Evolutionary conservation across 1,140 invertebrate species (phyloP), one percentile per base, ranked within the genome.

Genomic region (Augochlora pura): DNA sequence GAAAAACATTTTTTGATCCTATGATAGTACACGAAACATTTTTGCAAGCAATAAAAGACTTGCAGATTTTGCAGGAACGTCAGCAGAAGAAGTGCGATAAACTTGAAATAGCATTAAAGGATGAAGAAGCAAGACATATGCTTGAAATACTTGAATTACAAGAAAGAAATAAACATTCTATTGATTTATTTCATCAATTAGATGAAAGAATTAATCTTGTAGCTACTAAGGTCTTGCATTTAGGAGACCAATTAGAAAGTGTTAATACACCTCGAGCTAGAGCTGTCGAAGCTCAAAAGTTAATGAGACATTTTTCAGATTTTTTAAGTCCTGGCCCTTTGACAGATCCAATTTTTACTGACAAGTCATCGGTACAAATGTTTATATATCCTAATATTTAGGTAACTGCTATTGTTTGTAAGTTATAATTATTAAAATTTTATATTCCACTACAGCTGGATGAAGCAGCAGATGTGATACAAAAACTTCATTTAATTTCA

Each of bases 401-500:
- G 25, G 18, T 39, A 52, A 59, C 52, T 62, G n/a, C 57, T 23
- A 59, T 38, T 46, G 42, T 14, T 12, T 46, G 42, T 46, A 46
- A 63, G 16, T 81, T 60, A 72, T 54, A 54, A 27, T 63, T 14
- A 66, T 72, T 78, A 77, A 64, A 75, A 78, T 67, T 83, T 59
- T 80, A 77, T 89, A 42, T 62, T 87, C 81, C 86, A 83, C 92
- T 92, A 42, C 86, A 98, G 96, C 93, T 99, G 54, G 96, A 98
- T 91, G 97, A 99, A 94, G 98, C 98, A 57, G 99, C 99, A n/a
- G 98, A 99, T 94, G 96, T 99, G 5, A 99, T 99, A 87, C 98
- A 99, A 93, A 99, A 99, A 90, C 93, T 99, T 8, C 96, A 99
- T 90, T 95, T 98, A 10, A 99, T 99, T 86, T 96, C 98, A 3